Evolutionary conservation across 2,113 vertebrate species (phyloP), one percentile per base, ranked within the genome.

Genomic region (Climacteris rufus): DNA sequence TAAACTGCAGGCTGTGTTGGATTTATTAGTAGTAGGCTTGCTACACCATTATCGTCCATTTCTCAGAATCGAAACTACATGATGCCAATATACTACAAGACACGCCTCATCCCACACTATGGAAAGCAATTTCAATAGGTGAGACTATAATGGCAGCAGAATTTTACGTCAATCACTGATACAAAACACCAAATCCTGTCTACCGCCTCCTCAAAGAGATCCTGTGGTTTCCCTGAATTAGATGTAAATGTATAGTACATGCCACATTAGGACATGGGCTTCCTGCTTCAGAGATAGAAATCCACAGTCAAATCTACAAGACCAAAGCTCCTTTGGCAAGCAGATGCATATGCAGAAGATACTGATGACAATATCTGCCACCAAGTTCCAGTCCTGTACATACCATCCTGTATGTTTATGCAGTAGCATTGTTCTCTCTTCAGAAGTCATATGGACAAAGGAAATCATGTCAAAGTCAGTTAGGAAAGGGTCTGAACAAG

Each of bases 81-180:
- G 21, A 40, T 50, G 15, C 39, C 6, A 74, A 30, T n/a, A 35
- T 0, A 0, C 22, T 50, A 64, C 2, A 27, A 9, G 21, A 53
- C 90, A 90, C 44, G 6, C 7, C 24, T 64, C 35, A 45, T 47
- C 30, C 35, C 1, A 10, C 14, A n/a, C 25, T 16, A 30, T 4
- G 31, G 35, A 82, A 77, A 74, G 6, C 6, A 35, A 39, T 70
- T 87, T 74, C 47, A 66, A 3, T 10, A 30, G 35, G 19, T 57
- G 25, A 84, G 53, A 44, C 23, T 50, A 13, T 39, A 56, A 65
- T 2, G 13, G 14, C 10, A 61, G n/a, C 22, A 80, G 13, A 13
- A 76, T 82, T 82, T 83, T 69, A 18, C 42, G 28, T 35, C 79
- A 80, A 33, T 45, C 30, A 33, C 19, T 52, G 33, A 39, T 68